Percentiles rank a stretch among this genome's conserved stretches.
phyloP scores from a whole-genome alignment of 1,140 invertebrate genomes.

The Bathynomus jamesi region DNA sequence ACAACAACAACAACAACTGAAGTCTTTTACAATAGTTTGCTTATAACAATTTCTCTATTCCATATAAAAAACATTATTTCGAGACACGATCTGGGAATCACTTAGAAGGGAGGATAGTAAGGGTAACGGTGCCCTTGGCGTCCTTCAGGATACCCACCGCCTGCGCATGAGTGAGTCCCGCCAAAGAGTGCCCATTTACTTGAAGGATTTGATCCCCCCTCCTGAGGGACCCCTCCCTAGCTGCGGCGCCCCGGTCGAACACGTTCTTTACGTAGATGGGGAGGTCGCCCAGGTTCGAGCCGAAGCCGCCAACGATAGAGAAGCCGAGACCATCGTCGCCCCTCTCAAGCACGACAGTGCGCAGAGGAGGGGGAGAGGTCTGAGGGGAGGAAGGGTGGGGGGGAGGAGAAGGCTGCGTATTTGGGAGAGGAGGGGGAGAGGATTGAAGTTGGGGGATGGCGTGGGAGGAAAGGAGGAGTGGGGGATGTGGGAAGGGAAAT shows the following conservation, averaged over 20 bases:
- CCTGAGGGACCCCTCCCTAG: conserved; percentile 56
- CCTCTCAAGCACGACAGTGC: conserved; percentile 56
- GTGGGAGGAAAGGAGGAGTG: conserved; percentile 1
- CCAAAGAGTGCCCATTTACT: conserved; percentile 49
- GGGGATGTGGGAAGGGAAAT: conserved; percentile 5
- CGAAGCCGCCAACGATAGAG: conserved; percentile 68
- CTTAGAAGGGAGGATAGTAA: conserved; percentile 47
- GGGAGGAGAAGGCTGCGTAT: conserved; percentile 29
- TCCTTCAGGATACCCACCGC: conserved; percentile 55
- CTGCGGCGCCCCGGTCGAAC: conserved; percentile 64
- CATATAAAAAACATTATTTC: too few relatives aligned
- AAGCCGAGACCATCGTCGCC: conserved; percentile 68
- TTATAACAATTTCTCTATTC: too few relatives aligned
- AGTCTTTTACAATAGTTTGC: too few relatives aligned
- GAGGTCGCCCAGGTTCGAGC: conserved; percentile 64
- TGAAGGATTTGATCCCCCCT: conserved; percentile 54
- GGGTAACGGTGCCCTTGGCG: conserved; percentile 50
- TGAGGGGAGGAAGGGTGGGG: conserved; percentile 32
- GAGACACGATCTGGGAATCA: conserved; percentile 10
- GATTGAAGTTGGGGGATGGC: background rate
- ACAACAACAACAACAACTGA: too few relatives aligned
- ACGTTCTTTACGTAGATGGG: conserved; percentile 78
- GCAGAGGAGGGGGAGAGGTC: conserved; percentile 17
- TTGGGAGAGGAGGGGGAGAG: conserved; percentile 12
- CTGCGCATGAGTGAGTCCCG: conserved; percentile 54